Percentiles rank a stretch among this genome's conserved stretches.
phyloP scores from a whole-genome alignment of 2,797 vertebrate genomes.

The Prionace glauca region DNA sequence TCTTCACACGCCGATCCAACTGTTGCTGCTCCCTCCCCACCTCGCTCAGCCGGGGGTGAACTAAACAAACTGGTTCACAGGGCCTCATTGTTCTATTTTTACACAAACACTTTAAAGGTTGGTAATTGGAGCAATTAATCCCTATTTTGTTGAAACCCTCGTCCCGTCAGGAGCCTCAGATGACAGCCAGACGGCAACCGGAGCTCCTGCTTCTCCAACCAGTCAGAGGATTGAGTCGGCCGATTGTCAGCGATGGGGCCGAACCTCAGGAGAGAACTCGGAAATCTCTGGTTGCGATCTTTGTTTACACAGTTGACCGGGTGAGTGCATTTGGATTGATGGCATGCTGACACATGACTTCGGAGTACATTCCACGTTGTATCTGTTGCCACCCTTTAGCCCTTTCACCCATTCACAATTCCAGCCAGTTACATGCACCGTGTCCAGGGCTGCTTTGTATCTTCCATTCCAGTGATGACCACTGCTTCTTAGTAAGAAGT shows the following conservation, averaged over 20 bases:
- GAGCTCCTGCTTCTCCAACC: neutral
- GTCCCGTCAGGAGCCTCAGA: neutral
- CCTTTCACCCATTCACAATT: too few relatives aligned
- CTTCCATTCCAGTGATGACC: neutral
- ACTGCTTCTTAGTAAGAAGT: too few relatives aligned
- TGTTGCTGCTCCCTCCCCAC: neutral
- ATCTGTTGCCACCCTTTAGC: neutral
- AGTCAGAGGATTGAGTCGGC: neutral
- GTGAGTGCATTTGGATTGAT: neutral
- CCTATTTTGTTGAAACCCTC: conserved; percentile 21
- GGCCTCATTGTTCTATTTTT: conserved; percentile 31
- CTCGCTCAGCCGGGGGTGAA: neutral
- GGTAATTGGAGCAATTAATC: conserved; percentile 19
- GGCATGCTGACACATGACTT: neutral
- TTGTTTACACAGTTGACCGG: neutral
- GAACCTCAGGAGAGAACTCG: neutral
- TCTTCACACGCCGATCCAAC: neutral
- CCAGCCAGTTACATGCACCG: neutral
- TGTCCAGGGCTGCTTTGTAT: neutral
- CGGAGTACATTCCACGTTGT: neutral
- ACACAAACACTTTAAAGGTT: neutral
- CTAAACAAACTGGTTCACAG: neutral
- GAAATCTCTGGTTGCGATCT: neutral
- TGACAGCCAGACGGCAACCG: conserved; percentile 19
- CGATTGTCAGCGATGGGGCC: neutral